Conservation (phyloP, 2,113 vertebrate genomes). For the Alectura lathami region DNA sequence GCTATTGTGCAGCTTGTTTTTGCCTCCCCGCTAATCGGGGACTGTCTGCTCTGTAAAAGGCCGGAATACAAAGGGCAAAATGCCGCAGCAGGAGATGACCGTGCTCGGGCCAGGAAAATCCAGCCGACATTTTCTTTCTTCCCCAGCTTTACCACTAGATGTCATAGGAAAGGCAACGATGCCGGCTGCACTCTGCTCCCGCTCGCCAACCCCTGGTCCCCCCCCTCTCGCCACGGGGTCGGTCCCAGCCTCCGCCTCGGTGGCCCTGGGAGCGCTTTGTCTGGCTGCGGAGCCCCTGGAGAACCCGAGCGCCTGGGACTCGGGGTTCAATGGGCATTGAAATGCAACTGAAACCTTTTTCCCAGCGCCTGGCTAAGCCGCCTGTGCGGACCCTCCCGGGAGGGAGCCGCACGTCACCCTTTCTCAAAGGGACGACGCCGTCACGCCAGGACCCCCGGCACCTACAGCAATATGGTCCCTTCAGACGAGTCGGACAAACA, state of each 20-base stretch:
- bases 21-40: not conserved
- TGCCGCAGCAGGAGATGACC: not conserved
- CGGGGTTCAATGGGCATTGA: slow-evolving; percentile 63
- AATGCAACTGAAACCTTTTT: slow-evolving; percentile 68
- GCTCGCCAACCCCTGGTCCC: not conserved
- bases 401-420: slow-evolving; percentile 43
- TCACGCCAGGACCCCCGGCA: slow-evolving; percentile 21
- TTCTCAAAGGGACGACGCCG: slow-evolving; percentile 43
- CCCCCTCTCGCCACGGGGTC: not conserved
- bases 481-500: slow-evolving; percentile 54
- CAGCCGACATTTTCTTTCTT: not conserved
- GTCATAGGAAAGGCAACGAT: slow-evolving; percentile 49
- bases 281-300: slow-evolving; percentile 1
- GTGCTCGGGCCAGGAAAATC: not conserved
- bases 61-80: slow-evolving; percentile 18
- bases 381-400: slow-evolving; percentile 19
- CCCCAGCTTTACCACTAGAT: slow-evolving; percentile 44
- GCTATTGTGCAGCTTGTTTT: not conserved
- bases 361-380: slow-evolving; percentile 42
- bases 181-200: not conserved
- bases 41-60: not conserved
- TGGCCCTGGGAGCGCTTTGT: slow-evolving; percentile 27
- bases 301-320: not conserved
- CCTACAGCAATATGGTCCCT: slow-evolving; percentile 57
- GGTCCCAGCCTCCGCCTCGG: not conserved